phyloP scores from a whole-genome alignment of 92 coral and sea anemone genomes.

The Montipora capitata region DNA sequence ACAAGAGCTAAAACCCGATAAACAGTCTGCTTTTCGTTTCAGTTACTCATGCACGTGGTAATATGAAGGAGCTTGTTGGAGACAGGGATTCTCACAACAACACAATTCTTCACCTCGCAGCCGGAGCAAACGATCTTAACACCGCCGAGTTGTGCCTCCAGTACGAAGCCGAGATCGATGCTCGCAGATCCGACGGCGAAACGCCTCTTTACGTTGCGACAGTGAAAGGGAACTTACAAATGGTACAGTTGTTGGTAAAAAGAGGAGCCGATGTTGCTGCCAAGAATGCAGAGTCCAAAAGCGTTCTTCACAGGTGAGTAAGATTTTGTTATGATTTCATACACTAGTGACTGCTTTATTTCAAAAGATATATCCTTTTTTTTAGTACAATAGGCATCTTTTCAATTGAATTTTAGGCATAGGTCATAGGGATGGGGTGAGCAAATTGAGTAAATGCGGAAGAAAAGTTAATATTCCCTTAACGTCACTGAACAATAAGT shows the following conservation, averaged over 20 bases:
- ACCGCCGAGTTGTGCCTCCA: constrained; percentile 72
- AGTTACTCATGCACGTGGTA: constrained; percentile 2
- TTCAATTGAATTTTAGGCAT: too few species aligned
- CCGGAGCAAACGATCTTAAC: constrained; percentile 65
- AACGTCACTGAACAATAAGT: too few species aligned
- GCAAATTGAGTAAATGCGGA: too few species aligned
- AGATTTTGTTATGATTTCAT: not conserved
- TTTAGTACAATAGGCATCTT: too few species aligned
- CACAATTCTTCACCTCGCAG: constrained; percentile 83
- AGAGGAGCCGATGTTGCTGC: constrained; percentile 67
- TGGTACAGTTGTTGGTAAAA: constrained; percentile 67
- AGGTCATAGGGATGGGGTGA: too few species aligned
- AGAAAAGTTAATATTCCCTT: too few species aligned
- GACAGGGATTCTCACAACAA: constrained; percentile 61
- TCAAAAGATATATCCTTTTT: too few species aligned
- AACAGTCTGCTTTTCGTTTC: not conserved
- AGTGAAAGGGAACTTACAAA: constrained; percentile 76
- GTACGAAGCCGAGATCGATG: constrained; percentile 73
- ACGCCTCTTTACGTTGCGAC: constrained; percentile 87
- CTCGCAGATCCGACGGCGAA: constrained; percentile 49
- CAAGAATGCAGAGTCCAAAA: constrained; percentile 69
- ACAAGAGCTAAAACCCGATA: too few species aligned
- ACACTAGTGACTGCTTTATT: too few species aligned
- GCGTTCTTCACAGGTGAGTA: constrained; percentile 81
- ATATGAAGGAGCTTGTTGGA: constrained; percentile 24